These are phyloP conservation scores for Wiebesia pumilae DNA, from an alignment of 1,140 invertebrate genomes.

Conservation along the genomic window DNA sequence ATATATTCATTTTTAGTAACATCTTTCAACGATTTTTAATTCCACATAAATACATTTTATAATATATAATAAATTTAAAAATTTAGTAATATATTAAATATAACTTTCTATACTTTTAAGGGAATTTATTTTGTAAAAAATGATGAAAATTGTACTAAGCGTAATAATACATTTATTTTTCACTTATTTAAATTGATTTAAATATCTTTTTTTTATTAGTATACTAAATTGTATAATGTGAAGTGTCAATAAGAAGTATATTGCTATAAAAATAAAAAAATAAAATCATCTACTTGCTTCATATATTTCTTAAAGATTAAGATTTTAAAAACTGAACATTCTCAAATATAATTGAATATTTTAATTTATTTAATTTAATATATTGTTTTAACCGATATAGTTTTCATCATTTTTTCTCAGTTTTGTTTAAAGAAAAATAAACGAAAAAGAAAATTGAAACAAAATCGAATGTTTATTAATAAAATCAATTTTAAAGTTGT, in stretches of 20 bases:
- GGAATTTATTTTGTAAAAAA: conserved; percentile 44
- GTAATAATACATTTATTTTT: neutral
- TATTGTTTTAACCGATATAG: conserved; percentile 31
- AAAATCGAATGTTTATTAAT: conserved; percentile 57
- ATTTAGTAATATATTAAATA: conserved; percentile 28
- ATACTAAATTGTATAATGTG: no score
- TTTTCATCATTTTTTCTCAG: conserved; percentile 64
- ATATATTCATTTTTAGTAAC: conserved; percentile 22
- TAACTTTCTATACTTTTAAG: conserved; percentile 42
- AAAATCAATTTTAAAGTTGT: conserved; percentile 51
- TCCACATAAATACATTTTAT: conserved; percentile 54
- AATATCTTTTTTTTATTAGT: neutral
- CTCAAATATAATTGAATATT: neutral
- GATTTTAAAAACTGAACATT: no score
- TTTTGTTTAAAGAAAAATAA: conserved; percentile 65
- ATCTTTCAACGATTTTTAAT: conserved; percentile 54
- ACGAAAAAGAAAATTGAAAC: conserved; percentile 63
- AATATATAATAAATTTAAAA: conserved; percentile 26
- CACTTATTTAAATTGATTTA: neutral
- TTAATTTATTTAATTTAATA: neutral
- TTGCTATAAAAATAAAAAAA: neutral
- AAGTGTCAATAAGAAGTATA: neutral
- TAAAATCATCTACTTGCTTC: no score
- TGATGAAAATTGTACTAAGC: conserved; percentile 59
- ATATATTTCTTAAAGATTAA: no score